Conservation (phyloP, 2,888 invertebrate species). For the Microplitis manilae region DNA sequence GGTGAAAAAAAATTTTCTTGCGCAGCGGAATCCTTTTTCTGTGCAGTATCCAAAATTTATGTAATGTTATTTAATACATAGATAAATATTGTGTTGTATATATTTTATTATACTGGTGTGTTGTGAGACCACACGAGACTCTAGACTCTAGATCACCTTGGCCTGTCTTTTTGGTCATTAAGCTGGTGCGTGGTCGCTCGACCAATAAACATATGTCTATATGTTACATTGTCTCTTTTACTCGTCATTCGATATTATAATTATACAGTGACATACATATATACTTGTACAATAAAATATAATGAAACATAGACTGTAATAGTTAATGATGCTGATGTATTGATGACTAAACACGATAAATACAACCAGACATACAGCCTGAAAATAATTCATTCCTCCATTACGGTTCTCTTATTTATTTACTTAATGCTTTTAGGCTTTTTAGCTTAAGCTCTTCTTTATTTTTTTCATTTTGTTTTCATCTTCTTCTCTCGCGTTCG, state of each 20-base stretch:
- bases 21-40: not conserved
- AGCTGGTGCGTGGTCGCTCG: conserved; percentile 33
- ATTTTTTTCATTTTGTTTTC: not conserved
- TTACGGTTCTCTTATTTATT: not conserved
- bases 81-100: not conserved
- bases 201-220: not conserved
- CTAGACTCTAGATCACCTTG: conserved; percentile 40
- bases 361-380: not conserved
- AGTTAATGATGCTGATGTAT: not conserved
- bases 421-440: not conserved
- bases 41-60: not conserved
- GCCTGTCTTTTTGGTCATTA: conserved; percentile 37
- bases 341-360: conserved; percentile 11
- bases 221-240: not conserved
- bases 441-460: not conserved
- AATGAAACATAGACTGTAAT: too few relatives aligned
- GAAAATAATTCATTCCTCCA: conserved; percentile 3
- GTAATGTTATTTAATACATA: not conserved
- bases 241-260: not conserved
- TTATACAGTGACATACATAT: conserved; percentile 13
- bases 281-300: not conserved
- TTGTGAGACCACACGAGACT: not conserved
- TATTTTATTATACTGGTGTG: not conserved
- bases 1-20: too few relatives aligned
- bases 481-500: not conserved